Evolutionary conservation across 2,888 invertebrate genomes (phyloP), one percentile per base, ranked within the genome.

Genomic region (Lasioglossum malachurum): DNA sequence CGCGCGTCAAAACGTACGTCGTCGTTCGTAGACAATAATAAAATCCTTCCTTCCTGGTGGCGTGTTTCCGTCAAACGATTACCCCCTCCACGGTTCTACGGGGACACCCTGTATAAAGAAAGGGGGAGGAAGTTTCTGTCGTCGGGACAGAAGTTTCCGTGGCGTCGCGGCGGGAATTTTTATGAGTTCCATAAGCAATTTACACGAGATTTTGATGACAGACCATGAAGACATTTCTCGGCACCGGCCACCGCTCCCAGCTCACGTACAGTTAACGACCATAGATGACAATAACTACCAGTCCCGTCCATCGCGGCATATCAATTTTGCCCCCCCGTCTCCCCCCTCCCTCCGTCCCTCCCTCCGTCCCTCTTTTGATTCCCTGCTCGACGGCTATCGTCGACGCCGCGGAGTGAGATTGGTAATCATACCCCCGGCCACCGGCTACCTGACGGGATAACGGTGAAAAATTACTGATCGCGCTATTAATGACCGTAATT

Each of bases 251-350:
- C 79, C 84, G 87, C 80, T 86, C 83, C 78, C 89, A 83, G 57
- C 80, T 87, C 91, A 90, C 91, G 91, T 91, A 90, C 85, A 80
- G 74, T 84, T 91, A 91, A 91, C 91, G 88, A 88, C 91, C 91
- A 72, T 88, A 89, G 91, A 91, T 91, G 91, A 91, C 91, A 91
- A 91, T 91, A 91, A 91, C 91, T 91, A 91, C 82, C 88, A 64
- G 80, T 80, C 84, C 73, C 83, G 80, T 87, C 80, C 79, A 44
- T 74, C 80, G 84, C 78, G 86, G 91, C 91, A 89, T 91, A 91
- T 91, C 91, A 91, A 91, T 91, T 91, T 91, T 78, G 82, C 49
- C 74, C 77, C 57, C 49, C 49, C n/a, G 71, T 16, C 46, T 0
- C 46, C 16, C 46, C 44, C 44, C 44, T 4, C 78, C 41, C 35